Conservation (phyloP, 2,888 invertebrate species). For the Apodemia hepburni region DNA sequence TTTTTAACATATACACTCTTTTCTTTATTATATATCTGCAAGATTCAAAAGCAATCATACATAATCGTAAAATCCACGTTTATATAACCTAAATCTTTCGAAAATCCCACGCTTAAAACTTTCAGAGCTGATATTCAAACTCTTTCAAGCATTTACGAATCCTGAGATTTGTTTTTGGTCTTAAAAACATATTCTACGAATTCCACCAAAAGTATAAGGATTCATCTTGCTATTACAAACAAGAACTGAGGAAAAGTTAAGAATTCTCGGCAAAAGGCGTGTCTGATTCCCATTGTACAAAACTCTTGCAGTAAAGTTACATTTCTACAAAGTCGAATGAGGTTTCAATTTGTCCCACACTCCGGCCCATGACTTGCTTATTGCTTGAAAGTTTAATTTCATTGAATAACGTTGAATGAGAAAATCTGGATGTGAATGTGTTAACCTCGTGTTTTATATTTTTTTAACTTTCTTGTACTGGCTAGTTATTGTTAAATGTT, state of each 20-base stretch:
- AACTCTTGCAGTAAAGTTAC: slow-evolving; percentile 13
- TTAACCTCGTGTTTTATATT: neutral
- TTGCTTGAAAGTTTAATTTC: slow-evolving; percentile 2
- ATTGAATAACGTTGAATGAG: neutral
- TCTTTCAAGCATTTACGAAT: slow-evolving; percentile 10
- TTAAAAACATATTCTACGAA: slow-evolving; percentile 15
- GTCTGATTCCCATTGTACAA: slow-evolving; percentile 15
- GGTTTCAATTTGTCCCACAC: slow-evolving; percentile 9
- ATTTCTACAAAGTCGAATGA: slow-evolving; percentile 9
- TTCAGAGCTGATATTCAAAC: slow-evolving; percentile 11
- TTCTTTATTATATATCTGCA: too few species aligned
- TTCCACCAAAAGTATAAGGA: slow-evolving; percentile 7
- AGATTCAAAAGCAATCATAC: too few species aligned
- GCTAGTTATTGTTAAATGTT: too few species aligned
- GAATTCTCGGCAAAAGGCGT: slow-evolving; percentile 12
- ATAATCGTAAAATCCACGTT: neutral
- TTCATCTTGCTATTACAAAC: slow-evolving; percentile 15
- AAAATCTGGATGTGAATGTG: neutral
- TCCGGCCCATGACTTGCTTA: slow-evolving; percentile 8
- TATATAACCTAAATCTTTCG: neutral
- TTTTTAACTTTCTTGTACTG: too few species aligned
- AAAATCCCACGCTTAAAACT: slow-evolving; percentile 7
- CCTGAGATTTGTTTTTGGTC: slow-evolving; percentile 8
- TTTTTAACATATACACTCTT: too few species aligned
- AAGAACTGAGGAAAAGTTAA: slow-evolving; percentile 17